Conservation (phyloP, 2,888 invertebrate species). For the Schizotus pectinicornis region DNA sequence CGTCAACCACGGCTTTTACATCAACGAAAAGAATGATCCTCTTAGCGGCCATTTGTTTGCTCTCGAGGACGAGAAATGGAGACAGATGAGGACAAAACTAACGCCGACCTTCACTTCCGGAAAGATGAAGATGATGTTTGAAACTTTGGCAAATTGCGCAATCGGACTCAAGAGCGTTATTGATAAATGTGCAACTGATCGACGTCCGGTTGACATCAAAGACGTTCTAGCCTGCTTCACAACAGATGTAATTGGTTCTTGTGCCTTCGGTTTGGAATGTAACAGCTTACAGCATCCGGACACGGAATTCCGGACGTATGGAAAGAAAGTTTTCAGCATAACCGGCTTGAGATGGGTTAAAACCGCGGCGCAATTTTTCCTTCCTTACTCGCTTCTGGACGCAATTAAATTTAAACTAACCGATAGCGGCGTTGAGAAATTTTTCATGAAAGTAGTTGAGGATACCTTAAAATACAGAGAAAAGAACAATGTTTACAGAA, state of each 20-base stretch:
- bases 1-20: no score
- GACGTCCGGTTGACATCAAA: conserved; percentile 48
- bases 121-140: conserved; percentile 69
- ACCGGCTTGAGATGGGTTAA: background rate
- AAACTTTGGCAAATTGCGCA: conserved; percentile 59
- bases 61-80: no score
- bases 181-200: background rate
- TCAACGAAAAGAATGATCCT: no score
- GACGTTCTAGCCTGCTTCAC: conserved; percentile 57
- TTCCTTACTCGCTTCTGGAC: background rate
- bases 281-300: conserved; percentile 61
- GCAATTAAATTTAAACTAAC: no score
- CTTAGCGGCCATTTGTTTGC: no score
- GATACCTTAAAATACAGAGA: no score
- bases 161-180: conserved; percentile 5
- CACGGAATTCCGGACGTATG: conserved; percentile 54
- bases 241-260: conserved; percentile 64
- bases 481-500: no score
- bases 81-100: no score
- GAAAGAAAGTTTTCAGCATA: conserved; percentile 1
- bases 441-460: no score
- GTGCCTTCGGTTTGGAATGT: conserved; percentile 64
- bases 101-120: conserved; percentile 45
- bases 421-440: no score
- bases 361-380: background rate